phyloP scores from a whole-genome alignment of 2,113 vertebrate species.

The Smithornis capensis region DNA sequence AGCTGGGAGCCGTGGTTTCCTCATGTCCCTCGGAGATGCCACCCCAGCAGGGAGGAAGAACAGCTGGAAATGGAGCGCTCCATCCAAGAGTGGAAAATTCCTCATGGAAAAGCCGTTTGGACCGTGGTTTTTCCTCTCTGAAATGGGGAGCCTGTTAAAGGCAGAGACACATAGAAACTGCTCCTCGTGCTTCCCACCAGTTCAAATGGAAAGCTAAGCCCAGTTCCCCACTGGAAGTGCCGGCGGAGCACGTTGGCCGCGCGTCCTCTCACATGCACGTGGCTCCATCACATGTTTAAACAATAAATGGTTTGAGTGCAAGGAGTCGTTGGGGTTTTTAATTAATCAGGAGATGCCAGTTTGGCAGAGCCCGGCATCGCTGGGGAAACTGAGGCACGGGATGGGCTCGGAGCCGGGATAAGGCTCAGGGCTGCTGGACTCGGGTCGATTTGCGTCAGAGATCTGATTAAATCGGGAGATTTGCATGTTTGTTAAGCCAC shows the following conservation, averaged over 20 bases:
- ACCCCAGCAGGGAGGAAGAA: background rate
- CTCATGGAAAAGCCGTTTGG: background rate
- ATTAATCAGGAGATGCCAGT: background rate
- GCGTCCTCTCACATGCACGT: fast-evolving
- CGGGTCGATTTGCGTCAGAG: background rate
- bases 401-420: background rate
- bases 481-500: background rate
- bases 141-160: background rate
- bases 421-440: fast-evolving
- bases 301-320: background rate
- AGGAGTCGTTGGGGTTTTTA: background rate
- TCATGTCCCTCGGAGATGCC: fast-evolving
- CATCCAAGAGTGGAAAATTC: background rate
- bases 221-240: background rate
- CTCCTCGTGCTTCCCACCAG: background rate
- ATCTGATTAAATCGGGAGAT: background rate
- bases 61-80: background rate
- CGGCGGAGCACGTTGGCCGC: fast-evolving
- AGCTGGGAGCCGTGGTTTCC: background rate
- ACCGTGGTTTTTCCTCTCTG: fast-evolving
- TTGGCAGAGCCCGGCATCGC: background rate
- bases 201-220: background rate
- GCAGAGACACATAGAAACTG: fast-evolving
- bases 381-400: background rate
- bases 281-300: background rate